A percentile compares a stretch with the other conserved stretches of the same genome.
These are phyloP conservation scores for Penaeus monodon DNA, from an alignment of 2,888 invertebrate species.

Conservation along the genomic window DNA sequence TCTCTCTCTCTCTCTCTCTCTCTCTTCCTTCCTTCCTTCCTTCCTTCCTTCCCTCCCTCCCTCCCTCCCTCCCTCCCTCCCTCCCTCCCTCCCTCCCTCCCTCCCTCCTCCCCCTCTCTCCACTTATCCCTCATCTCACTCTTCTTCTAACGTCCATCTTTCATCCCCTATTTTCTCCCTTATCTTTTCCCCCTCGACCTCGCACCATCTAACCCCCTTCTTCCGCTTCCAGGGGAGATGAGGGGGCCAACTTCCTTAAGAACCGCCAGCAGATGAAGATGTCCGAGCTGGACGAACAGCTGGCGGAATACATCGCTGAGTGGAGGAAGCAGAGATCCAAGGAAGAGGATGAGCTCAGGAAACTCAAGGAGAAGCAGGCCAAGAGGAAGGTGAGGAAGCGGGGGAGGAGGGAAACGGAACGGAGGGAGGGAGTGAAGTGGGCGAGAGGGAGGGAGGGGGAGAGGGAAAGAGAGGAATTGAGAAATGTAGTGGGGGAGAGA, in stretches of 20 bases:
- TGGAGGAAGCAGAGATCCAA: constrained; percentile 96
- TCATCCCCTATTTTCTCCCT: background rate
- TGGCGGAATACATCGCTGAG: constrained; percentile 96
- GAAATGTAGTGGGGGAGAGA: too few relatives aligned
- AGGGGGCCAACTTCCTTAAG: constrained; percentile 66
- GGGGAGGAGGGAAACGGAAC: too few relatives aligned
- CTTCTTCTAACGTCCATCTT: background rate
- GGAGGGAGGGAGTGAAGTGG: too few relatives aligned
- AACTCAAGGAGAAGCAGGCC: constrained; percentile 96
- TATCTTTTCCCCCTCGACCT: background rate
- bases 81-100: too few relatives aligned
- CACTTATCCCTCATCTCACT: background rate
- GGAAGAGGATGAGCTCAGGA: constrained; percentile 96
- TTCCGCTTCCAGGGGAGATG: constrained; percentile 59
- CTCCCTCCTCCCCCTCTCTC: too few relatives aligned
- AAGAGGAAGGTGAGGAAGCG: constrained; percentile 82
- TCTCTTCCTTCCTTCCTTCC: background rate
- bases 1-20: background rate
- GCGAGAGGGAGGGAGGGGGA: too few relatives aligned
- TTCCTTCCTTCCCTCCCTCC: too few relatives aligned
- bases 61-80: too few relatives aligned
- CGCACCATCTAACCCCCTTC: too few relatives aligned
- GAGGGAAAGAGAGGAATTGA: too few relatives aligned
- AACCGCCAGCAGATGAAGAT: constrained; percentile 95
- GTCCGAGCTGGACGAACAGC: constrained; percentile 94